Evolutionary conservation across 2,888 invertebrate species (phyloP).

Genomic region (Odontocolon sp.): DNA sequence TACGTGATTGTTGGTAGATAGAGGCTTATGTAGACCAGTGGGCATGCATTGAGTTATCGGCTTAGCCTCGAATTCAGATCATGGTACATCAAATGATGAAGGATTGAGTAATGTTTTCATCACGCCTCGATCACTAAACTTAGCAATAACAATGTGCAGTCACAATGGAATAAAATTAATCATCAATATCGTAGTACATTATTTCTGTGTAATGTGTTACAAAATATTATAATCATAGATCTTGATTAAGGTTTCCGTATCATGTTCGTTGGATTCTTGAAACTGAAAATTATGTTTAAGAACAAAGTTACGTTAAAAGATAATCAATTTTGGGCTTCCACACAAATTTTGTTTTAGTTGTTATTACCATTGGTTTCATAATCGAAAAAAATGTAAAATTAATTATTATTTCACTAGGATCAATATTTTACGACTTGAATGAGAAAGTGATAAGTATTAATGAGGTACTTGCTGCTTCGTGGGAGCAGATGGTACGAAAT

Average conservation of each 20-base stretch:
- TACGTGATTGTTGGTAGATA: constrained; percentile 39
- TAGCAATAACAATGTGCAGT: neutral
- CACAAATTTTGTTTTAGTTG: no score
- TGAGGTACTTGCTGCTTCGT: neutral
- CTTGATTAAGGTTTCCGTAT: no score
- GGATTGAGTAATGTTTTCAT: constrained; percentile 12
- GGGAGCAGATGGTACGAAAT: neutral
- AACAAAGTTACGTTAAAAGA: no score
- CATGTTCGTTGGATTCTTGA: no score
- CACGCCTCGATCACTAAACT: neutral
- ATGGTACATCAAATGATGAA: neutral
- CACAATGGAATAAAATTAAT: neutral
- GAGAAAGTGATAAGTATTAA: neutral
- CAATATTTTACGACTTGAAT: neutral
- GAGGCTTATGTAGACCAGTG: constrained; percentile 4
- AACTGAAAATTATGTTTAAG: no score
- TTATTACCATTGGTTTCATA: no score
- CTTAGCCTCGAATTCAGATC: constrained; percentile 15
- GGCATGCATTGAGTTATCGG: constrained; percentile 16
- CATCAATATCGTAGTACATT: no score
- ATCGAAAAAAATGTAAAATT: neutral
- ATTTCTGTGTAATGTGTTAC: no score
- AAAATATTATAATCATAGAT: no score
- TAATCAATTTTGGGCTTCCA: no score
- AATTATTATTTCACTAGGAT: neutral